A percentile compares a stretch with the other conserved stretches of the same genome.
Conservation (phyloP, 2,888 invertebrate species). For the Cheiracanthium punctorium region DNA sequence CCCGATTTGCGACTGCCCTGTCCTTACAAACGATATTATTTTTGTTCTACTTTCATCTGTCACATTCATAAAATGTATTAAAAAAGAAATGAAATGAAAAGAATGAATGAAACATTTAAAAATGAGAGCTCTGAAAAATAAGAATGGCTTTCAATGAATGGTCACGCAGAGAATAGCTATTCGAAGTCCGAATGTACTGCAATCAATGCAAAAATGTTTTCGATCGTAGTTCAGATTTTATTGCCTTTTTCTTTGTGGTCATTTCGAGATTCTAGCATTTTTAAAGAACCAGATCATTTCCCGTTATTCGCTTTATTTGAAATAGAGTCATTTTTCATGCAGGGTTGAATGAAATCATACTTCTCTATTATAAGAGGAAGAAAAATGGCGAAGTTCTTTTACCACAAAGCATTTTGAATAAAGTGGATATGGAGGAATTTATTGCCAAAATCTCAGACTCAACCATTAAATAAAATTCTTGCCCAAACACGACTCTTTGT, state of each 20-base stretch:
- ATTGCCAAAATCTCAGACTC: too few species aligned
- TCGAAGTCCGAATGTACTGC: slow-evolving; percentile 44
- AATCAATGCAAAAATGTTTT: slow-evolving; percentile 61
- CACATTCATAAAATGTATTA: too few species aligned
- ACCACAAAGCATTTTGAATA: slow-evolving; percentile 40
- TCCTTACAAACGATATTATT: too few species aligned
- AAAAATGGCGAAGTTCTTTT: slow-evolving; percentile 49
- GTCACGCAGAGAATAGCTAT: slow-evolving; percentile 9
- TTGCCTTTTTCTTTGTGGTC: slow-evolving; percentile 18
- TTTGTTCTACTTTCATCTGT: too few species aligned
- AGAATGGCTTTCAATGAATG: too few species aligned
- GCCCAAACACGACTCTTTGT: background rate
- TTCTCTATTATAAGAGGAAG: slow-evolving; percentile 42
- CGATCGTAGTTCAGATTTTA: slow-evolving; percentile 35
- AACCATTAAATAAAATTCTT: background rate
- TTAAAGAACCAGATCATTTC: slow-evolving; percentile 60
- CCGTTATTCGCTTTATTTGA: slow-evolving; percentile 57
- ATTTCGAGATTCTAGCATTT: slow-evolving; percentile 48
- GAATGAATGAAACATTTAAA: too few species aligned
- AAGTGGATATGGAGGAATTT: slow-evolving; percentile 36
- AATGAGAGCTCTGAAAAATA: too few species aligned
- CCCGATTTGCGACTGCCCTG: too few species aligned
- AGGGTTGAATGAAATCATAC: slow-evolving; percentile 45
- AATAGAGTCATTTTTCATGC: slow-evolving; percentile 61
- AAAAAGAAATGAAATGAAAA: too few species aligned